Evolutionary conservation across 2,888 invertebrate genomes (phyloP), one percentile per base, ranked within the genome.

Genomic region (Spatulosminthurus flaviceps): DNA sequence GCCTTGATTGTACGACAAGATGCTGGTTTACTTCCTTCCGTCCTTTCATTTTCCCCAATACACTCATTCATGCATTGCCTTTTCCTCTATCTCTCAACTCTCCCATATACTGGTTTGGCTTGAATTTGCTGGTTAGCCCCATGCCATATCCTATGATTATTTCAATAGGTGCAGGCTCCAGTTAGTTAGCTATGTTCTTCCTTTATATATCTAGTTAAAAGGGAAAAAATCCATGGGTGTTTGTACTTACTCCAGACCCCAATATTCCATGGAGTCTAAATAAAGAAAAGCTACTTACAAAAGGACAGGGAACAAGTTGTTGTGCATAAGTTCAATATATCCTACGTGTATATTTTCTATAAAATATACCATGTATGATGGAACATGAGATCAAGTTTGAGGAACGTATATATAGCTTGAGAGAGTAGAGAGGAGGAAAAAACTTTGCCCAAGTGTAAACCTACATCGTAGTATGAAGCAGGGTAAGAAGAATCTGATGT

Each of bases 21-120:
- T 76, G n/a, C 22, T 74, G n/a, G 29, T 60, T 74, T 24, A 22
- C 28, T 74, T 74, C 61, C 74, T 74, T 74, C 73, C 73, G 43
- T 71, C 70, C 70, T 70, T 28, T 70, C 29, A 28, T 71, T 71
- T 71, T 71, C 22, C 41, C 71, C 71, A 41, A 71, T 42, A 71
- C 71, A 71, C 41, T 71, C 71, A 42, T 43, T 51, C 51, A 51
- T 19, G 51, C 51, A 51, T 51, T 66, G 22, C 21, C 0, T 29
- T 41, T 21, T 16, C 42, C 42, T 71, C 43, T 21, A 19, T 67
- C 29, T 67, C 29, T 29, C 67, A 13, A 13, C n/a, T 51, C 51
- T n/a, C 51, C 41, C 41, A 41, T 41, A 51, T 51, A 51, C n/a
- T 19, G 51, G n/a, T 51, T 19, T 51, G n/a, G 34, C 5, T n/a